phyloP scores from a whole-genome alignment of 2,888 invertebrate genomes.

The Conops quadrifasciatus region DNA sequence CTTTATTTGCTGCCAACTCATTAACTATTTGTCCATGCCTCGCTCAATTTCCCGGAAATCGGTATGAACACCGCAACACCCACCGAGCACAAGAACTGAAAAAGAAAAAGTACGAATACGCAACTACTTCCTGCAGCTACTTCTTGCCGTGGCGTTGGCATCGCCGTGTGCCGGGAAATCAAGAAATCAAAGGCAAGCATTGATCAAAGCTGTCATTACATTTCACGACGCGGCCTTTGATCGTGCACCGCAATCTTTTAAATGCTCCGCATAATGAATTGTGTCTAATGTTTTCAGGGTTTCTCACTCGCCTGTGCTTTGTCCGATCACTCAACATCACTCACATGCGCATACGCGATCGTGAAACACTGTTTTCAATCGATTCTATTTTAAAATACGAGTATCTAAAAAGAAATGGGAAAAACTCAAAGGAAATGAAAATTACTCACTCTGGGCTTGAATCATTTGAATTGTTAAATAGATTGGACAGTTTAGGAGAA shows the following conservation, averaged over 20 bases:
- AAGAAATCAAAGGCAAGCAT: constrained; percentile 48
- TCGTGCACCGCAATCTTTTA: constrained; percentile 38
- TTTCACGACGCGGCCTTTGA: constrained; percentile 49
- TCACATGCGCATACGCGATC: neutral
- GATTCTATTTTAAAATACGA: no score
- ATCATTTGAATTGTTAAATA: constrained; percentile 32
- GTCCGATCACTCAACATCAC: constrained; percentile 34
- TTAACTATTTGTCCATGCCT: no score
- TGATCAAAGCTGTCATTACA: constrained; percentile 58
- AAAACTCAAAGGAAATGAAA: neutral
- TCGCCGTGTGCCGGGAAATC: constrained; percentile 16
- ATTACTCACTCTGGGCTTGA: no score
- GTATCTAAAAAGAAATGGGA: neutral
- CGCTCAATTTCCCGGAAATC: no score
- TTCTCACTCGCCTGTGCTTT: constrained; percentile 23
- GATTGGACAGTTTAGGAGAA: no score
- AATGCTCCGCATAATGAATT: neutral
- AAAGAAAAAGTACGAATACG: constrained; percentile 6
- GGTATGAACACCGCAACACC: no score
- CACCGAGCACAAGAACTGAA: no score
- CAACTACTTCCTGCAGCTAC: constrained; percentile 3
- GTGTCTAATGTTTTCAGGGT: neutral
- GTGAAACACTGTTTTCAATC: constrained; percentile 17
- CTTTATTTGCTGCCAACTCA: no score
- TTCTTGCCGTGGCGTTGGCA: no score